phyloP scores from a whole-genome alignment of 1,140 invertebrate genomes.

The Brachionus rotundiformis region DNA sequence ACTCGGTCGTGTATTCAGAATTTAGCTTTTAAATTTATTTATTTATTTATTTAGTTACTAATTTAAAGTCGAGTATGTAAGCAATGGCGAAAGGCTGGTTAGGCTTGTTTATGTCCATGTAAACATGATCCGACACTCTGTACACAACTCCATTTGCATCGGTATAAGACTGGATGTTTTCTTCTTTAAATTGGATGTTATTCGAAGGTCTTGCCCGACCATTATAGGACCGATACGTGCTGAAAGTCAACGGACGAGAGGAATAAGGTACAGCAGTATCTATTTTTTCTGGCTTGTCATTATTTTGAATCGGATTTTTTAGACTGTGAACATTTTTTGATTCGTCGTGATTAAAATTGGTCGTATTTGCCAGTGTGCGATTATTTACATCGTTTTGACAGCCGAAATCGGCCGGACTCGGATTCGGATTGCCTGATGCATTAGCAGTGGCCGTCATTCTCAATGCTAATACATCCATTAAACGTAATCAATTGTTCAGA shows the following conservation, averaged over 20 bases:
- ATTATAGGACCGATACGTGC: slow-evolving; percentile 45
- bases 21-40: background rate
- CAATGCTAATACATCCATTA: slow-evolving; percentile 40
- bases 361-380: slow-evolving; percentile 37
- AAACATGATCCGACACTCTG: slow-evolving; percentile 46
- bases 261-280: background rate
- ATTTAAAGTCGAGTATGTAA: slow-evolving; percentile 46
- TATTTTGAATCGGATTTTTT: background rate
- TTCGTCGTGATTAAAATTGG: slow-evolving; percentile 11
- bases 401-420: background rate
- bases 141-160: slow-evolving; percentile 51
- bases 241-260: slow-evolving; percentile 25
- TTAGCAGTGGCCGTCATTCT: slow-evolving; percentile 31
- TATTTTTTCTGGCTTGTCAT: background rate
- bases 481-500: background rate
- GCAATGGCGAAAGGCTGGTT: slow-evolving; percentile 49
- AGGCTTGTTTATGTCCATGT: slow-evolving; percentile 49
- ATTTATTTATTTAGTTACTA: slow-evolving; percentile 41
- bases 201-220: slow-evolving; percentile 20
- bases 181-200: slow-evolving; percentile 46
- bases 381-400: slow-evolving; percentile 16
- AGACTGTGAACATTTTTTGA: background rate
- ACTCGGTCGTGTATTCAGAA: background rate
- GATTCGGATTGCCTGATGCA: background rate
- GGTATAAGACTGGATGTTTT: slow-evolving; percentile 42